Evolutionary conservation across 1,140 invertebrate genomes (phyloP).

Genomic region (Polypedilum vanderplanki): DNA sequence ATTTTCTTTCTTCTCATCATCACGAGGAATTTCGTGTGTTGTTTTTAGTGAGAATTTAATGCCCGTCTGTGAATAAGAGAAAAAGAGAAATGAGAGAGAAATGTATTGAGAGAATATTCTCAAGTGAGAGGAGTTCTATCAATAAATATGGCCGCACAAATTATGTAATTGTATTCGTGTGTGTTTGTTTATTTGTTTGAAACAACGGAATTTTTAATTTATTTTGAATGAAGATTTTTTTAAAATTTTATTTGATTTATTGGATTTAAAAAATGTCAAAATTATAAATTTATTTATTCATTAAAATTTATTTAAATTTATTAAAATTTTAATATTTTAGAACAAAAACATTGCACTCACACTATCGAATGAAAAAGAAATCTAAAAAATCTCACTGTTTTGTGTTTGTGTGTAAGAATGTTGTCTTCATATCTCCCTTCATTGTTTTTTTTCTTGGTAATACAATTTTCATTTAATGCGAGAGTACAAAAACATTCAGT

Average conservation of each 20-base stretch:
- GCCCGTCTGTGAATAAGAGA: background rate
- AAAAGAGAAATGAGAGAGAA: background rate
- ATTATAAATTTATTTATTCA: background rate
- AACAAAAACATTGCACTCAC: background rate
- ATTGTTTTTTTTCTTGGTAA: background rate
- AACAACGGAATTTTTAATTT: too few relatives aligned
- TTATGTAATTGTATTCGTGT: background rate
- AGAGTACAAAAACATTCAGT: conserved; percentile 27
- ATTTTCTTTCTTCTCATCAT: background rate
- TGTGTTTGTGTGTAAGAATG: too few relatives aligned
- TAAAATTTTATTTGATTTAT: too few relatives aligned
- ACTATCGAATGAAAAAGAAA: too few relatives aligned
- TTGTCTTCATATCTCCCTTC: background rate
- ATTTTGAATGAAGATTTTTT: too few relatives aligned
- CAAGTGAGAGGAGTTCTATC: background rate
- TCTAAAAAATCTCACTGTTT: too few relatives aligned
- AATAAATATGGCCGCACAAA: conserved; percentile 11
- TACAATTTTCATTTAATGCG: too few relatives aligned
- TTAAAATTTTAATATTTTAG: background rate
- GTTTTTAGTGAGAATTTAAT: background rate
- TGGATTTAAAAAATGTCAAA: background rate
- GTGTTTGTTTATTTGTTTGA: background rate
- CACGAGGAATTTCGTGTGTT: background rate
- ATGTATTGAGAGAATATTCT: background rate
- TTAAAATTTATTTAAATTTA: background rate